These are phyloP conservation scores for Coracopsis vasa DNA, from an alignment of 2,113 vertebrate species.

Conservation along the genomic window DNA sequence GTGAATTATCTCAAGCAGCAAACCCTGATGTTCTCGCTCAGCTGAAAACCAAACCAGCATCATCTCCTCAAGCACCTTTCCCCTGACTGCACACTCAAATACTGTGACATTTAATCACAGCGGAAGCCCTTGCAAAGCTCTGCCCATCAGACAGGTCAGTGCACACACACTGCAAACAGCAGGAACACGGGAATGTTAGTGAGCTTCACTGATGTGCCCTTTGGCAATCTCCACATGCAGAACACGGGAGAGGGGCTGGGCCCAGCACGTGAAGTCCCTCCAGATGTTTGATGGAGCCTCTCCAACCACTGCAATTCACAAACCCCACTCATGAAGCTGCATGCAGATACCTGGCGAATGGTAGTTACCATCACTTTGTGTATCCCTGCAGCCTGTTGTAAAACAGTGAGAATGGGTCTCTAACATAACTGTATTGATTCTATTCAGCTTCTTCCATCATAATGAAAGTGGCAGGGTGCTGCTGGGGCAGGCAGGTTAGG, in stretches of 20 bases:
- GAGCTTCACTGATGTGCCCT: background rate
- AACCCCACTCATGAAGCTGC: background rate
- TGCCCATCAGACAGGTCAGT: background rate
- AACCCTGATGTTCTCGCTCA: background rate
- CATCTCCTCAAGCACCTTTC: background rate
- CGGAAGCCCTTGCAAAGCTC: background rate
- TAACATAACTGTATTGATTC: background rate
- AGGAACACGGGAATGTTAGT: background rate
- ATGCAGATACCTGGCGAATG: background rate
- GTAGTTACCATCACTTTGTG: conserved; percentile 59
- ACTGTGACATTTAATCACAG: background rate
- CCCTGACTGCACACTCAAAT: background rate
- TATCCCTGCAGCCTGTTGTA: conserved; percentile 64
- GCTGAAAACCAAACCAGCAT: background rate
- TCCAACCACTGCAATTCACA: background rate
- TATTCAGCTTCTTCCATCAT: background rate
- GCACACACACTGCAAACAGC: background rate
- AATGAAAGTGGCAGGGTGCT: background rate
- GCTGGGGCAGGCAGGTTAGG: background rate
- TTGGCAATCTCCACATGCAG: background rate
- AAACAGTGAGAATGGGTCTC: conserved; percentile 44
- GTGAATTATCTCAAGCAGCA: background rate
- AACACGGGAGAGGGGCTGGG: background rate
- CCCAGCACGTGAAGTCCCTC: background rate
- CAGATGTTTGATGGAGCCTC: background rate